Evolutionary conservation across 2,888 invertebrate species (phyloP).

Genomic region (Lypha dubia): DNA sequence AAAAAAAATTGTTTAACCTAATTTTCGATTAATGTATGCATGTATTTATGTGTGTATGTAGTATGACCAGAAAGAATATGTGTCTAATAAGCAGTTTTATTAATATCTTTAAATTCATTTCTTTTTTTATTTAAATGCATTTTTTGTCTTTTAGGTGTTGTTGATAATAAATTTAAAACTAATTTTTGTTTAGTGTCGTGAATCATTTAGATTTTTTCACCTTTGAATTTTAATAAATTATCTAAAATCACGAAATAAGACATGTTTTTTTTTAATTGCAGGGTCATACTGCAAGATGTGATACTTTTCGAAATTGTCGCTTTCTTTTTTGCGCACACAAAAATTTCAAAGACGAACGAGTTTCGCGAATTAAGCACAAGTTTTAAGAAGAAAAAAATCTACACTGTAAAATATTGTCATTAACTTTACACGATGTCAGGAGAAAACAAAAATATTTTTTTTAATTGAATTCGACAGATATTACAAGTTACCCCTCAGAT

Average conservation of each 20-base stretch:
- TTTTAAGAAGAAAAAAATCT: neutral
- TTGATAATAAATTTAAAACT: neutral
- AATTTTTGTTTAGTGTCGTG: no score
- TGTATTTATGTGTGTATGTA: neutral
- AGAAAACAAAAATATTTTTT: no score
- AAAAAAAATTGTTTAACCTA: conserved; percentile 53
- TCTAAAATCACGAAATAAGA: conserved; percentile 54
- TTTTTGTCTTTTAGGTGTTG: neutral
- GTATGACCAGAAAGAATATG: conserved; percentile 19
- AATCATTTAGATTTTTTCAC: neutral
- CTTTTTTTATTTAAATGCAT: conserved; percentile 22
- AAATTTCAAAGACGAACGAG: conserved; percentile 36
- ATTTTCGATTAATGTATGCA: conserved; percentile 8
- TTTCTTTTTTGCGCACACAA: conserved; percentile 14
- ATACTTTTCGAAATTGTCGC: conserved; percentile 19
- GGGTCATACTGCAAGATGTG: conserved; percentile 51
- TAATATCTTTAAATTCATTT: conserved; percentile 25
- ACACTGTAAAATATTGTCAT: neutral
- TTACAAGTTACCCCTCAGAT: no score
- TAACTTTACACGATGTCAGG: no score
- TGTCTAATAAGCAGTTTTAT: conserved; percentile 48
- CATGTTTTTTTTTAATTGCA: conserved; percentile 60
- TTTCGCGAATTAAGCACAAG: conserved; percentile 15
- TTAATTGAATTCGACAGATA: no score
- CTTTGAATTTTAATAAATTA: conserved; percentile 39